Conservation (phyloP, 2,113 vertebrate species). For the Pseudois nayaur region DNA sequence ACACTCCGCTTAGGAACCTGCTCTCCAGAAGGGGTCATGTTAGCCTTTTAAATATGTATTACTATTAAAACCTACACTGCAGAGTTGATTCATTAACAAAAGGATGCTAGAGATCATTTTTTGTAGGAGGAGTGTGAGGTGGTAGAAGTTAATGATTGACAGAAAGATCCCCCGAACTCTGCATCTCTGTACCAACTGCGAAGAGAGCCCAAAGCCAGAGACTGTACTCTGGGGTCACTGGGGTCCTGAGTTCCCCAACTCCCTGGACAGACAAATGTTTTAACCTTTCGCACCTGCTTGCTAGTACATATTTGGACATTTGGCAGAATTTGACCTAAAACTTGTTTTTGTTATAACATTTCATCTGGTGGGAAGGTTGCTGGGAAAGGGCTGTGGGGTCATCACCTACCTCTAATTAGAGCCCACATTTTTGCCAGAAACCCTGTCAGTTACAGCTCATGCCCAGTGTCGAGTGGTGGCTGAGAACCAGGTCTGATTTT, state of each 20-base stretch:
- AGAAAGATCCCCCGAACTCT: neutral
- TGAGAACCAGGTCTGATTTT: neutral
- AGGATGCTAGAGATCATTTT: neutral
- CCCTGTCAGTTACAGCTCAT: neutral
- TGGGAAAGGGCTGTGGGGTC: neutral
- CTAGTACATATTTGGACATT: neutral
- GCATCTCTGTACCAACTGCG: fast-evolving
- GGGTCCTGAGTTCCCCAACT: neutral
- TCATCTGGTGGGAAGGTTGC: neutral
- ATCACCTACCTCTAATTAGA: neutral
- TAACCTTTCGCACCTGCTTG: neutral
- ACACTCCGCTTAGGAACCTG: neutral
- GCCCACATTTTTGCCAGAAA: neutral
- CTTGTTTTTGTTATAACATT: neutral
- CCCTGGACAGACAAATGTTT: neutral
- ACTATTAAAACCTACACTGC: neutral
- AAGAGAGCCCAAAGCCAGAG: neutral
- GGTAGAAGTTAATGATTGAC: neutral
- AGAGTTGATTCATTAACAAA: neutral
- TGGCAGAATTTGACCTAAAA: neutral
- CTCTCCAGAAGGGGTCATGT: neutral
- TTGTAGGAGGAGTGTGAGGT: neutral
- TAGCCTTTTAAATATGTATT: neutral
- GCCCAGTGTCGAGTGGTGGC: fast-evolving
- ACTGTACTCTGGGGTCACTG: neutral